Percentiles rank a stretch among this genome's conserved stretches.
phyloP scores from a whole-genome alignment of 1,140 invertebrate species.

The Hypsibius dujardini region DNA sequence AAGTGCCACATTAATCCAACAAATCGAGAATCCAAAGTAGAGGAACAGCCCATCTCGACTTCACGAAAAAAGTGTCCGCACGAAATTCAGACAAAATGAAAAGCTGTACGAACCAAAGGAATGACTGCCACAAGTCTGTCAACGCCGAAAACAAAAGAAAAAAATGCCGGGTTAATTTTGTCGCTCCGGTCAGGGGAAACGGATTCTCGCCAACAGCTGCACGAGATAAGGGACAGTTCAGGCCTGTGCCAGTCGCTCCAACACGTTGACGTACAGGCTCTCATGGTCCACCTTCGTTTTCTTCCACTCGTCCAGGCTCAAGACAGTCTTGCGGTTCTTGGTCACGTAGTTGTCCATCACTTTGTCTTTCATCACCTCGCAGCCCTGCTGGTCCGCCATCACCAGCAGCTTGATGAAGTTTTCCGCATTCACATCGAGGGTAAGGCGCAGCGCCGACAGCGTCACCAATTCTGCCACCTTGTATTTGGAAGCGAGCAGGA shows the following conservation, averaged over 20 bases:
- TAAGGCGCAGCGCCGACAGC: neutral
- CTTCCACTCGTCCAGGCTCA: neutral
- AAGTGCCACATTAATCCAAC: too few relatives aligned
- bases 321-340: neutral
- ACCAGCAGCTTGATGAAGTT: slow-evolving; percentile 5
- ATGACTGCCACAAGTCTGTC: too few relatives aligned
- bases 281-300: neutral
- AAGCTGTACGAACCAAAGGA: too few relatives aligned
- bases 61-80: too few relatives aligned
- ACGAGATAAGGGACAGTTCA: neutral
- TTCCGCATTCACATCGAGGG: neutral
- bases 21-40: too few relatives aligned
- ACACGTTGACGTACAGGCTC: neutral
- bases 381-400: neutral
- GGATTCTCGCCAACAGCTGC: too few relatives aligned
- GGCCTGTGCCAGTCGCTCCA: neutral
- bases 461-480: neutral
- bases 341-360: neutral
- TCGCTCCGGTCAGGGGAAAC: too few relatives aligned
- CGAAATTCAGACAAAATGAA: too few relatives aligned
- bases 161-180: too few relatives aligned
- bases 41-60: too few relatives aligned
- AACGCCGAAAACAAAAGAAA: too few relatives aligned
- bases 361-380: neutral
- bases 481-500: neutral